Conservation (phyloP, 2,113 vertebrate genomes). For the Columba janthina region DNA sequence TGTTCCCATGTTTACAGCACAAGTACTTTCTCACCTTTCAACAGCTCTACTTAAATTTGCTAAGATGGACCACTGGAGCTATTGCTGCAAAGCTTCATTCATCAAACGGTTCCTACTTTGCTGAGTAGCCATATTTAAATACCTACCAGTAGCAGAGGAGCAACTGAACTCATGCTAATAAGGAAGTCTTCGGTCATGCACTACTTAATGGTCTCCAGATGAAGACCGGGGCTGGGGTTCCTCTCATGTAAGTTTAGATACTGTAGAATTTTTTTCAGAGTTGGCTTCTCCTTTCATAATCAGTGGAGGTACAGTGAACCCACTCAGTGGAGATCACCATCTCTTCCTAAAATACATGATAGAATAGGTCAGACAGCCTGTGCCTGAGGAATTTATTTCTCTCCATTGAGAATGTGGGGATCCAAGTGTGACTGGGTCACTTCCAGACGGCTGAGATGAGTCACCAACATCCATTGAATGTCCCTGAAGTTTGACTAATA, state of each 20-base stretch:
- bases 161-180: not conserved
- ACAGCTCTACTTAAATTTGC: not conserved
- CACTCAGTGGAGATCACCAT: not conserved
- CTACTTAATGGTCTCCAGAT: not conserved
- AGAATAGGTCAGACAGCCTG: not conserved
- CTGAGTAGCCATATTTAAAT: not conserved
- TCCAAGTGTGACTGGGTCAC: not conserved
- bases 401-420: not conserved
- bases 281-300: not conserved
- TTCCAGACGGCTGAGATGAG: not conserved
- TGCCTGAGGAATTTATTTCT: not conserved
- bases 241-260: not conserved
- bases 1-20: conserved; percentile 50
- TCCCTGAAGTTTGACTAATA: not conserved
- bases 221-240: not conserved
- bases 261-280: not conserved
- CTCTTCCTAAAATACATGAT: not conserved
- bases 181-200: not conserved
- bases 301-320: not conserved
- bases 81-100: conserved; percentile 30
- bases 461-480: not conserved
- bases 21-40: conserved; percentile 46
- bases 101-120: conserved; percentile 5
- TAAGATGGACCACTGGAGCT: not conserved
- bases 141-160: conserved; percentile 16